Evolutionary conservation across 2,797 vertebrate genomes (phyloP).

Genomic region (Rhabdophis nuchalis): DNA sequence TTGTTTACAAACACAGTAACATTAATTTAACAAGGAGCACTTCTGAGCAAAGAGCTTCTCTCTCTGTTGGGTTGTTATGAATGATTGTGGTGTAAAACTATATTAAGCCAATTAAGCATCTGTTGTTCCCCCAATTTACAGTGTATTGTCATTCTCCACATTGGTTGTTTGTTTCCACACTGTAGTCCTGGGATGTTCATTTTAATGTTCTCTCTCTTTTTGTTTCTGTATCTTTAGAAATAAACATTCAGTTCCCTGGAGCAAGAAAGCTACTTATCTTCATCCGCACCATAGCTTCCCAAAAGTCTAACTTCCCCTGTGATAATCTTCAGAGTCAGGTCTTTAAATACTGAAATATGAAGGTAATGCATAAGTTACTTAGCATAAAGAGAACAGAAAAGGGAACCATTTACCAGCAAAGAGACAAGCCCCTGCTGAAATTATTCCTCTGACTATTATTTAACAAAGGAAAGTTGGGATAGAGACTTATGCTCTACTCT

Average conservation of each 20-base stretch:
- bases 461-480: not conserved
- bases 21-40: conserved; percentile 43
- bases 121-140: conserved; percentile 35
- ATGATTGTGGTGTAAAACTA: conserved; percentile 27
- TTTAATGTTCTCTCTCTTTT: not conserved
- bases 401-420: not conserved
- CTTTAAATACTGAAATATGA: not conserved
- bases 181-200: conserved; percentile 7
- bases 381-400: not conserved
- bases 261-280: not conserved
- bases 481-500: not conserved
- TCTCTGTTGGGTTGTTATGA: conserved; percentile 38
- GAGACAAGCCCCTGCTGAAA: not conserved
- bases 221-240: not conserved
- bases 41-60: conserved; percentile 43
- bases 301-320: not conserved
- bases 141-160: conserved; percentile 31
- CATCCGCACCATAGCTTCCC: not conserved
- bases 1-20: conserved; percentile 43
- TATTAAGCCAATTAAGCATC: conserved; percentile 48
- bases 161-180: conserved; percentile 13
- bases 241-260: not conserved
- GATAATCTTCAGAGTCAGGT: not conserved
- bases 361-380: not conserved
- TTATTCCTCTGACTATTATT: not conserved